Conservation (phyloP, 2,888 invertebrate genomes). For the Drosophila anomelani region DNA sequence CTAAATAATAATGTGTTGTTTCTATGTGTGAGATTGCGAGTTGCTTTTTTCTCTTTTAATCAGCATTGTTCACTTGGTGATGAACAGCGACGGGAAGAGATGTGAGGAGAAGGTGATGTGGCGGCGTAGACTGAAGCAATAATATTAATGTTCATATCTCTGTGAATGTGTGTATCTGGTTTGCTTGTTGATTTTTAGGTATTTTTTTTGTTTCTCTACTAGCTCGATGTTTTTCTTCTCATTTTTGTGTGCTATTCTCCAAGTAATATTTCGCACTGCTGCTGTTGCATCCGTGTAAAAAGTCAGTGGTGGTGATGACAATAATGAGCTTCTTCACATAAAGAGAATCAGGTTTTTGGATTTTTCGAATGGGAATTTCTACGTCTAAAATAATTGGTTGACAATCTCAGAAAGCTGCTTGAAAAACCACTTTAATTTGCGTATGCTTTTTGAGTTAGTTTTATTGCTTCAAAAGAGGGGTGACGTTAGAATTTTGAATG, state of each 20-base stretch:
- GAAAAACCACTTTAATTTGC: conserved; percentile 19
- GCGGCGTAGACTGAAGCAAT: conserved; percentile 31
- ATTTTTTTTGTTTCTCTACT: conserved; percentile 4
- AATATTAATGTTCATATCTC: conserved; percentile 48
- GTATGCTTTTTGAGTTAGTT: background rate
- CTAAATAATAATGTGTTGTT: conserved; percentile 57
- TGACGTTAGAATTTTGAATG: conserved; percentile 2
- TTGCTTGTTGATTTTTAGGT: conserved; percentile 12
- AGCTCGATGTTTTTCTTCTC: conserved; percentile 24
- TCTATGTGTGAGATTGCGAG: conserved; percentile 33
- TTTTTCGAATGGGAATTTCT: conserved; percentile 33
- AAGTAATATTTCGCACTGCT: conserved; percentile 10
- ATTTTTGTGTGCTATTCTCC: conserved; percentile 26
- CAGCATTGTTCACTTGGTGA: conserved; percentile 35
- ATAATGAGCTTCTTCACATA: conserved; percentile 12
- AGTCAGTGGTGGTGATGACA: conserved; percentile 2
- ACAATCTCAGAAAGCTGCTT: conserved; percentile 5
- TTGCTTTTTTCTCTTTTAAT: conserved; percentile 41
- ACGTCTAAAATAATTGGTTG: conserved; percentile 16
- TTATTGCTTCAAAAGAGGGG: background rate
- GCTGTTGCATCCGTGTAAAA: conserved; percentile 39
- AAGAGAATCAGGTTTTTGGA: conserved; percentile 26
- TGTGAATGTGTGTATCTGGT: conserved; percentile 29
- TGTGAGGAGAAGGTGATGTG: conserved; percentile 13
- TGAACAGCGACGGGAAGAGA: background rate